Conservation (phyloP, 1,140 invertebrate genomes). For the Cotesia typhae region DNA sequence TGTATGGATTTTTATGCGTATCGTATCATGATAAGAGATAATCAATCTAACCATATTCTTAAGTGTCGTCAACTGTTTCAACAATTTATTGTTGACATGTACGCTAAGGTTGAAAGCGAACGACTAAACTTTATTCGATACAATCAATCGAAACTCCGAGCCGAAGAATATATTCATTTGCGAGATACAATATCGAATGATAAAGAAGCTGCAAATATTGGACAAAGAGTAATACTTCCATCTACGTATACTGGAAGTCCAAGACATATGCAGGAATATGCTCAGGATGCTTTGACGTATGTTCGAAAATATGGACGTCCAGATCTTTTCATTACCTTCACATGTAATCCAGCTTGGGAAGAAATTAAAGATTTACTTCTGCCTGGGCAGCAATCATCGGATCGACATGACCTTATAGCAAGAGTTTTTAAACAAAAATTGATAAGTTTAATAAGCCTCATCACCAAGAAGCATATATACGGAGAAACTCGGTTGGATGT, state of each 20-base stretch:
- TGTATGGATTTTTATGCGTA: no score
- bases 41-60: slow-evolving; percentile 43
- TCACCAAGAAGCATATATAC: no score
- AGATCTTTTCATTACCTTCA: slow-evolving; percentile 51
- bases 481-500: no score
- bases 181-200: slow-evolving; percentile 23
- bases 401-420: slow-evolving; percentile 57
- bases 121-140: slow-evolving; percentile 47
- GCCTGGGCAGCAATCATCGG: slow-evolving; percentile 42
- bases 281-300: slow-evolving; percentile 60
- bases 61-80: slow-evolving; percentile 44
- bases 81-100: slow-evolving; percentile 57
- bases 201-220: slow-evolving; percentile 38
- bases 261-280: slow-evolving; percentile 60
- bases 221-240: slow-evolving; percentile 50
- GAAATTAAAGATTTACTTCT: slow-evolving; percentile 45
- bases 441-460: slow-evolving; percentile 42
- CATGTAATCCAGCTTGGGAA: slow-evolving; percentile 60
- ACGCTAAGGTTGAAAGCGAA: slow-evolving; percentile 54
- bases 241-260: slow-evolving; percentile 55
- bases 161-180: slow-evolving; percentile 17
- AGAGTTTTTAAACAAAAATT: slow-evolving; percentile 59
- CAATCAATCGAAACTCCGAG: slow-evolving; percentile 33
- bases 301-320: slow-evolving; percentile 57
- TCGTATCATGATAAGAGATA: slow-evolving; percentile 47